A percentile compares a stretch with the other conserved stretches of the same genome.
Conservation (phyloP, 2,888 invertebrate genomes). For the Ganaspis brasiliensis region DNA sequence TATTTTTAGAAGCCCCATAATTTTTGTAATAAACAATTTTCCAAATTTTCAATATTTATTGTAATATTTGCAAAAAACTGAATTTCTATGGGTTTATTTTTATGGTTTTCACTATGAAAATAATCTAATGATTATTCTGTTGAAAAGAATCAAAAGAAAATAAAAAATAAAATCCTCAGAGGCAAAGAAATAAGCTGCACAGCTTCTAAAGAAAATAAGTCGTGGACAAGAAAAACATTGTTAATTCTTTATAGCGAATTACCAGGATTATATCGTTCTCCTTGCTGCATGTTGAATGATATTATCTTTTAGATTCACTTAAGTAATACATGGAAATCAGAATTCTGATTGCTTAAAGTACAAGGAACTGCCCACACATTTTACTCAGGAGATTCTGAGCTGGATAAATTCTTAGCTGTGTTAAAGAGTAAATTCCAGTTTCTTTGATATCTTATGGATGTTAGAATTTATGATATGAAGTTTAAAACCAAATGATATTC, state of each 20-base stretch:
- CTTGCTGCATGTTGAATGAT: not conserved
- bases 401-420: slow-evolving; percentile 3
- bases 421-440: slow-evolving; percentile 11
- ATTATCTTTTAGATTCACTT: slow-evolving; percentile 25
- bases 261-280: not conserved
- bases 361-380: slow-evolving; percentile 31
- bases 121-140: too few relatives aligned
- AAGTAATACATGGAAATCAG: slow-evolving; percentile 36
- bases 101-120: too few relatives aligned
- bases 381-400: not conserved
- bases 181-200: not conserved
- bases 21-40: too few relatives aligned
- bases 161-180: too few relatives aligned
- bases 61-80: too few relatives aligned
- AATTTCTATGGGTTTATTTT: too few relatives aligned
- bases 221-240: not conserved
- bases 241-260: too few relatives aligned
- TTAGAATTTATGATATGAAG: slow-evolving; percentile 7
- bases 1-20: too few relatives aligned
- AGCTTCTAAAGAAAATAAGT: not conserved
- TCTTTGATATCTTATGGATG: slow-evolving; percentile 20
- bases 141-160: too few relatives aligned
- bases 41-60: too few relatives aligned
- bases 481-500: not conserved
- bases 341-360: slow-evolving; percentile 17